These are phyloP conservation scores for Pristionchus fissidentatus DNA, from an alignment of 2,888 invertebrate species.

Conservation along the genomic window DNA sequence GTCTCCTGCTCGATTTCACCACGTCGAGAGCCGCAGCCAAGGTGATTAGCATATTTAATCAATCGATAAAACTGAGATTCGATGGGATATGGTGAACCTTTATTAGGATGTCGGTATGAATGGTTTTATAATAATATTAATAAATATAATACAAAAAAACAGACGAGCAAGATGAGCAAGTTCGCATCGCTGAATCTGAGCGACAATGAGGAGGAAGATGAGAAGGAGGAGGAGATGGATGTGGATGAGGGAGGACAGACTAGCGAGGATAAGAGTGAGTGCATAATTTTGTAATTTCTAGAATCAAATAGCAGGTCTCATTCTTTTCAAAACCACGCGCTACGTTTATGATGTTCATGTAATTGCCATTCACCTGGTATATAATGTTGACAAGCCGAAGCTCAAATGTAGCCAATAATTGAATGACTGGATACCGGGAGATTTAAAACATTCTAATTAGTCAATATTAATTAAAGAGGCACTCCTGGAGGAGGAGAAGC, in stretches of 20 bases:
- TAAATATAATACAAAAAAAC: conserved; percentile 34
- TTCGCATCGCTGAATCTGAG: neutral
- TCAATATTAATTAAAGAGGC: conserved; percentile 44
- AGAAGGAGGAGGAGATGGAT: conserved; percentile 49
- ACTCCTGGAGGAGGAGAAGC: conserved; percentile 46
- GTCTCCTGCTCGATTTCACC: conserved; percentile 69
- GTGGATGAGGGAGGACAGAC: conserved; percentile 31
- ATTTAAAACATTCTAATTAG: too few relatives aligned
- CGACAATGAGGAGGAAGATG: conserved; percentile 53
- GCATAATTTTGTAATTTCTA: neutral
- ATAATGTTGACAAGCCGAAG: too few relatives aligned
- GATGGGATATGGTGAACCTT: too few relatives aligned
- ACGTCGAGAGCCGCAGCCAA: conserved; percentile 31
- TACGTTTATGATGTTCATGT: too few relatives aligned
- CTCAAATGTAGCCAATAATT: too few relatives aligned
- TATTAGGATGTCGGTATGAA: neutral
- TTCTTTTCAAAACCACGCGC: too few relatives aligned
- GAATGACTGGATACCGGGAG: too few relatives aligned
- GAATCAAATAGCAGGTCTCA: too few relatives aligned
- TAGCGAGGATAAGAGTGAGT: conserved; percentile 40
- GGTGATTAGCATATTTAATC: conserved; percentile 37
- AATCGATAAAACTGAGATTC: neutral
- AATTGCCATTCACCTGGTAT: too few relatives aligned
- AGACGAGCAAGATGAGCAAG: conserved; percentile 26
- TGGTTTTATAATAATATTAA: too few relatives aligned